phyloP scores from a whole-genome alignment of 2,113 vertebrate species.

The Serilophus lunatus region DNA sequence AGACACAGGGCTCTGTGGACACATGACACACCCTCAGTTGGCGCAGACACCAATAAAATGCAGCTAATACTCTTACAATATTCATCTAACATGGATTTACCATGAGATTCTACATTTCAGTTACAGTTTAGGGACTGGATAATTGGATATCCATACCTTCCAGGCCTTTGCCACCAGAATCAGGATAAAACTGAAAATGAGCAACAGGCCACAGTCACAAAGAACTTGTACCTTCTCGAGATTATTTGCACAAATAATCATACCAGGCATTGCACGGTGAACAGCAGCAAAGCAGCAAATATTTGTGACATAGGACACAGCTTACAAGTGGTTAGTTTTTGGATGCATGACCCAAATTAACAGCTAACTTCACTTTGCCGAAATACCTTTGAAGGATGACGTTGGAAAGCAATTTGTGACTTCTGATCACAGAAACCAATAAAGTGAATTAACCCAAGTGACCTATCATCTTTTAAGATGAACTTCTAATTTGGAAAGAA shows the following conservation, averaged over 20 bases:
- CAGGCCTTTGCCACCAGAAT: not conserved
- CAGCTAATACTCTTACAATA: not conserved
- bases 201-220: not conserved
- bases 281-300: not conserved
- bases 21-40: not conserved
- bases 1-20: not conserved
- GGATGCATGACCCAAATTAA: not conserved
- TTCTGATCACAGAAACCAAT: constrained; percentile 12
- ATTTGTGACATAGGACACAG: not conserved
- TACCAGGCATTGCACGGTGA: not conserved
- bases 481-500: constrained; percentile 26
- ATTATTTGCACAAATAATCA: not conserved
- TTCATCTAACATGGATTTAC: not conserved
- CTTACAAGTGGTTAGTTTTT: not conserved
- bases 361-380: not conserved
- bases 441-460: not conserved
- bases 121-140: not conserved
- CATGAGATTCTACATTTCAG: not conserved
- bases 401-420: not conserved
- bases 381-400: not conserved
- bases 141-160: not conserved
- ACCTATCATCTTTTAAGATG: not conserved
- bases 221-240: not conserved
- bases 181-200: not conserved
- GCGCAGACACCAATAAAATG: not conserved